phyloP scores from a whole-genome alignment of 2,113 vertebrate species.

The Stigmatopora nigra region DNA sequence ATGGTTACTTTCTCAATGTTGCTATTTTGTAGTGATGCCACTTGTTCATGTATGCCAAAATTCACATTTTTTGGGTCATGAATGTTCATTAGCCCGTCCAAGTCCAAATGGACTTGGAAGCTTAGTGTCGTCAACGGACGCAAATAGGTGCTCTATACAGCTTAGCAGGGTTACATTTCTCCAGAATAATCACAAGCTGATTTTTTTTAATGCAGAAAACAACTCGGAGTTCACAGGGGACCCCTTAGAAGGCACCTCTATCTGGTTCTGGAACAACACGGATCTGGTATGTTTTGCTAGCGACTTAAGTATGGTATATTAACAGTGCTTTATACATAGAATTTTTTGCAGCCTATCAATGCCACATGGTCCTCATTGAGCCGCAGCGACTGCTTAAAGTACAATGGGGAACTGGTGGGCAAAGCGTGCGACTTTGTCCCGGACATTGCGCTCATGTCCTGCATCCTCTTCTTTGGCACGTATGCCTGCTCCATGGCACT shows the following conservation, averaged over 20 bases:
- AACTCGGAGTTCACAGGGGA: conserved; percentile 63
- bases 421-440: conserved; percentile 82
- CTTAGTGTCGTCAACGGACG: no score
- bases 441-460: conserved; percentile 94
- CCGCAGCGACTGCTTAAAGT: conserved; percentile 78
- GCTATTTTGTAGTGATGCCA: no score
- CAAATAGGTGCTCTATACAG: no score
- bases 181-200: neutral
- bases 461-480: conserved; percentile 96
- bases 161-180: no score
- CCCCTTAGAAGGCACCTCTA: conserved; percentile 36
- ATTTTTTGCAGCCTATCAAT: conserved; percentile 62
- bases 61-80: no score
- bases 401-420: conserved; percentile 79
- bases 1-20: no score
- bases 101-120: no score
- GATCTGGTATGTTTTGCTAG: conserved; percentile 70
- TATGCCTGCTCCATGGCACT: conserved; percentile 94
- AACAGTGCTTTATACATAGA: neutral
- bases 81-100: no score
- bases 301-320: neutral
- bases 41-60: no score
- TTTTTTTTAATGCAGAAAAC: conserved; percentile 72
- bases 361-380: conserved; percentile 79
- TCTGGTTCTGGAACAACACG: conserved; percentile 65